Base-by-base conservation (phyloP, 2,797 vertebrate genomes). In the Ataeniobius toweri region DNA sequence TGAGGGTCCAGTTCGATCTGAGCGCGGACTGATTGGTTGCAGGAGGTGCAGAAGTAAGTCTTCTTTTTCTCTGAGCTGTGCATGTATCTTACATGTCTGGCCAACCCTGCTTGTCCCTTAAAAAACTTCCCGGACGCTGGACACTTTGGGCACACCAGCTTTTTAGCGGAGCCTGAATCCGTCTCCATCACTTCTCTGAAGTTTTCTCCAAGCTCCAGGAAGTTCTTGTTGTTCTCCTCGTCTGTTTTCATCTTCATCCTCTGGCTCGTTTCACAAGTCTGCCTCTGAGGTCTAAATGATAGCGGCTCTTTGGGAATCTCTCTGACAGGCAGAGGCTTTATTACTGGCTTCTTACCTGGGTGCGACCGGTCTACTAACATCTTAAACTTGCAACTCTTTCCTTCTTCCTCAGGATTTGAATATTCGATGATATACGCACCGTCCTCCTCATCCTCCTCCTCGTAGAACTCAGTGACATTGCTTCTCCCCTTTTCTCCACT, bases 381-480 rank as follows among this genome's bases (percentile, higher is more conserved):
- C 0, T 55, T 91, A 55, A 91, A 90, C 76, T 86, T 81, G 78
- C 89, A 91, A 65, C 87, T 87, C 55, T 88, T 85, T 6, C 88
- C 89, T 2, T 90, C 88, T 79, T 90, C 89, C 59, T 90, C 88
- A 0, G 87, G 85, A 18, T 92, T 90, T 0, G 91, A 90, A 24
- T 90, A 90, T 65, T 91, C 89, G 0, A 92, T 88, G 1, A 89
- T 85, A 2, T 80, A 92, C 3, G 91, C 83, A 0, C 76, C 6
- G 0, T 89, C 86, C 2, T 90, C 89, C 22, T 89, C 89, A 2
- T 46, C 44, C 44, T 46, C 36, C 36, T 36, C 36, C 36, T 36
- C 36, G 36, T 36, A 36, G 0, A 36, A 36, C 36, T 36, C 36
- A 3, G 36, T 0, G 36, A 36, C 44, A 46, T 46, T 1, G 44